phyloP scores from a whole-genome alignment of 1,140 invertebrate species.

The Pseudomyrmex pallidus region DNA sequence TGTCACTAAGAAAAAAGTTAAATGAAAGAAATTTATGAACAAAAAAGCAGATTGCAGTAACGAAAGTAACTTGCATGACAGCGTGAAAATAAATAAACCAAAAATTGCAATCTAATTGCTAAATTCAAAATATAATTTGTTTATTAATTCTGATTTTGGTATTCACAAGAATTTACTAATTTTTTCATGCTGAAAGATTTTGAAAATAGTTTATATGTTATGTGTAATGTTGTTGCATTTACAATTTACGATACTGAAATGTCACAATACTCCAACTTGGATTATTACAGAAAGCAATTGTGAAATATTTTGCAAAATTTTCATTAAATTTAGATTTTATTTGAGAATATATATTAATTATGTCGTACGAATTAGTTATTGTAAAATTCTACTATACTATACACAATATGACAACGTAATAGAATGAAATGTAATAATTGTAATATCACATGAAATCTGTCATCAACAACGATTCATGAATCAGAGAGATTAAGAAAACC shows the following conservation, averaged over 20 bases:
- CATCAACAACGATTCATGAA: constrained; percentile 40
- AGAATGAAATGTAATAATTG: background rate
- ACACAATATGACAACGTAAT: background rate
- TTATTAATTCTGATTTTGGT: background rate
- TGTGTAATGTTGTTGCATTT: constrained; percentile 7
- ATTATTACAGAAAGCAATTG: background rate
- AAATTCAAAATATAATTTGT: background rate
- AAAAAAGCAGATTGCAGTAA: background rate
- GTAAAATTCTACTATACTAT: background rate
- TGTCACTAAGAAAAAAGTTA: background rate
- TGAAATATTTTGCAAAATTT: background rate
- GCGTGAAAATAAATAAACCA: background rate
- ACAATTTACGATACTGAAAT: background rate
- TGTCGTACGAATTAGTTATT: background rate
- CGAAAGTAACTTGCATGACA: constrained; percentile 2
- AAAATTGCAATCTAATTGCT: background rate
- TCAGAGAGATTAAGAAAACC: constrained; percentile 21
- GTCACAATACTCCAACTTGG: background rate
- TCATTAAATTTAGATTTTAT: background rate
- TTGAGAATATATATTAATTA: background rate
- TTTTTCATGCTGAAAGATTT: background rate
- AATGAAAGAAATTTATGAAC: background rate
- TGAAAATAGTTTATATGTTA: background rate
- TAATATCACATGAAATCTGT: constrained; percentile 16
- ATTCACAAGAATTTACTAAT: background rate